Percentiles rank a stretch among this genome's conserved stretches.
These are phyloP conservation scores for Halocynthia roretzi DNA, from an alignment of 23 tunicate genomes.

Conservation along the genomic window DNA sequence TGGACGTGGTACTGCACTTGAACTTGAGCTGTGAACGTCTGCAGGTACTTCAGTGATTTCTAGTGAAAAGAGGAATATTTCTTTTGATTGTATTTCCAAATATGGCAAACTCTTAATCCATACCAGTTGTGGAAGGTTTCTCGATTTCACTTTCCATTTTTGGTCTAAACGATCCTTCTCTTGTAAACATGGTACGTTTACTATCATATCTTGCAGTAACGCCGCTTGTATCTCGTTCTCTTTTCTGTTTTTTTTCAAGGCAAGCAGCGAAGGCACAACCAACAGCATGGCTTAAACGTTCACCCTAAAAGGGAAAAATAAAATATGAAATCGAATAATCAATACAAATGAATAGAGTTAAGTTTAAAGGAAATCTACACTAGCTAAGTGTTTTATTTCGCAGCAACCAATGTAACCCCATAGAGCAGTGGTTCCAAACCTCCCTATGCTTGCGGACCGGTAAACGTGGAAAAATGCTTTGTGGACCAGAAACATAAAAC, in stretches of 20 bases:
- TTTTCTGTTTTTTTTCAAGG: constrained; percentile 89
- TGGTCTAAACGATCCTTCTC: constrained; percentile 91
- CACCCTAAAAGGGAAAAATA: constrained; percentile 62
- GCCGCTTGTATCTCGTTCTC: constrained; percentile 78
- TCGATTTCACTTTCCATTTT: constrained; percentile 52
- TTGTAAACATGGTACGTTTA: constrained; percentile 87
- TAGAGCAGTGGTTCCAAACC: too few species aligned
- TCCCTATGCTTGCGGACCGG: too few species aligned
- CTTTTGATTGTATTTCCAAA: neutral
- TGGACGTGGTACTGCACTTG: constrained; percentile 80
- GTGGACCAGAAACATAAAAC: too few species aligned
- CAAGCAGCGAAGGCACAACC: constrained; percentile 99
- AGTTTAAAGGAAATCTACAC: neutral
- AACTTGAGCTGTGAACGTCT: constrained; percentile 68
- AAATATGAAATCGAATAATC: neutral
- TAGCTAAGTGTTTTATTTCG: neutral
- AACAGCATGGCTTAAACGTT: constrained; percentile 92
- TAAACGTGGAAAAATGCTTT: too few species aligned
- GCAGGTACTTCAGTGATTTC: constrained; percentile 50
- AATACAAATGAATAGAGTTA: neutral
- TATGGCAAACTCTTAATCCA: neutral
- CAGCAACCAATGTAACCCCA: neutral
- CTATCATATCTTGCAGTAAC: constrained; percentile 75
- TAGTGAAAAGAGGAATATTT: neutral
- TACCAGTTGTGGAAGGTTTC: neutral